Base-by-base conservation (phyloP, 37 sponge, comb jelly and placozoan species). In the Amphimedon queenslandica region DNA sequence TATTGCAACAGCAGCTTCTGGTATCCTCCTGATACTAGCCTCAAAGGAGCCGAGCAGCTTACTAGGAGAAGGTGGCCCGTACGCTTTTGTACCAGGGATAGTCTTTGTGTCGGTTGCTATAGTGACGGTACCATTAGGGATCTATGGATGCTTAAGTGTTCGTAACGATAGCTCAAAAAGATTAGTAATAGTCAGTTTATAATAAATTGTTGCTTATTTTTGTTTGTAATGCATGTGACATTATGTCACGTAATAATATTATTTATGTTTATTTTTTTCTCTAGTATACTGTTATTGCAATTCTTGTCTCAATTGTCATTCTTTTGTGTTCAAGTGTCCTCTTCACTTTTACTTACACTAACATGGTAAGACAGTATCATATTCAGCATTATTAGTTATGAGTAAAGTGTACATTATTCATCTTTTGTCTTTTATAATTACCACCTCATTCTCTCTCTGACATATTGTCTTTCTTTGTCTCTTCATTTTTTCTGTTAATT, bases 61-160 rank as follows among this genome's bases (percentile, higher is more conserved):
- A 21, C 1, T 36, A 1, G 42, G 55, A 57, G 72, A 30, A 51
- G 81, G 73, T 2, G 73, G 66, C 5, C 4, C 33, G n/a, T 80
- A 72, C 41, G 53, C 74, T 8, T 37, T 65, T n/a, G 40, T 58
- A 20, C 81, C 81, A n/a, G 58, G 66, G 2, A 3, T 66, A 23
- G 38, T 42, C 0, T 68, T 80, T 1, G 28, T 66, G 1, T 5
- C 47, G 11, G 37, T 51, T 28, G 68, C 67, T 38, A 33, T 35
- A 11, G 0, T 80, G 28, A 37, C 67, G 5, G 23, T 72, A 3
- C 2, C 64, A 3, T 37, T 56, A 35, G 16, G 39, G 5, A 13
- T 79, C 29, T 11, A 63, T 1, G 80, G 80, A 27, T 79, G 80
- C 27, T 60, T 41, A 42, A 71, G 64, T 33, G 63, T 71, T 5